These are phyloP conservation scores for Malurus cyaneus DNA, from an alignment of 2,113 vertebrate genomes.

Conservation along the genomic window DNA sequence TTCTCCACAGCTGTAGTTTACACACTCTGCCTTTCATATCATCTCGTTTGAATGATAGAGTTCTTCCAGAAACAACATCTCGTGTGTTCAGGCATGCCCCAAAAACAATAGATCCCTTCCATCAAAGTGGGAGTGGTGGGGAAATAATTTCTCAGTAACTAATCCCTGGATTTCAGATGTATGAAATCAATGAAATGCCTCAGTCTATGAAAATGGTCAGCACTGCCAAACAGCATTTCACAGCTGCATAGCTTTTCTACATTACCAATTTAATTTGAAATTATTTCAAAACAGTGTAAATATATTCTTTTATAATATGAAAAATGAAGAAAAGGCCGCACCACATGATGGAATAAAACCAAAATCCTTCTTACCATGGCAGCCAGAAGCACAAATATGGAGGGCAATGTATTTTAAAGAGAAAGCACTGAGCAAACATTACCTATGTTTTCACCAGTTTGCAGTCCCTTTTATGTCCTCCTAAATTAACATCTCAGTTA, in stretches of 20 bases:
- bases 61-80: slow-evolving; percentile 42
- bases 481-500: background rate
- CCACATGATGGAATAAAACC: background rate
- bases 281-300: background rate
- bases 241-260: background rate
- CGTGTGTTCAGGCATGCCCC: slow-evolving; percentile 23
- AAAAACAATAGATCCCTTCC: slow-evolving; percentile 46
- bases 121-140: slow-evolving; percentile 19
- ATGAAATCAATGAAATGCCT: slow-evolving; percentile 36
- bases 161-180: slow-evolving; percentile 59
- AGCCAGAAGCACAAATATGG: background rate
- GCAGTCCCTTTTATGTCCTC: background rate
- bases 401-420: background rate
- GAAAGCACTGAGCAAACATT: background rate
- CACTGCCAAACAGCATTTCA: background rate
- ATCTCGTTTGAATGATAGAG: slow-evolving; percentile 25
- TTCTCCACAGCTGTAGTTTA: slow-evolving; percentile 25
- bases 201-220: background rate
- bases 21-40: slow-evolving; percentile 34
- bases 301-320: background rate
- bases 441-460: background rate
- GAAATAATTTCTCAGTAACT: slow-evolving; percentile 48
- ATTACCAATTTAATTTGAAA: background rate
- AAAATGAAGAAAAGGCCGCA: background rate
- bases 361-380: background rate